Conservation (phyloP, 23 tunicate species). For the Trididemnum clinides region DNA sequence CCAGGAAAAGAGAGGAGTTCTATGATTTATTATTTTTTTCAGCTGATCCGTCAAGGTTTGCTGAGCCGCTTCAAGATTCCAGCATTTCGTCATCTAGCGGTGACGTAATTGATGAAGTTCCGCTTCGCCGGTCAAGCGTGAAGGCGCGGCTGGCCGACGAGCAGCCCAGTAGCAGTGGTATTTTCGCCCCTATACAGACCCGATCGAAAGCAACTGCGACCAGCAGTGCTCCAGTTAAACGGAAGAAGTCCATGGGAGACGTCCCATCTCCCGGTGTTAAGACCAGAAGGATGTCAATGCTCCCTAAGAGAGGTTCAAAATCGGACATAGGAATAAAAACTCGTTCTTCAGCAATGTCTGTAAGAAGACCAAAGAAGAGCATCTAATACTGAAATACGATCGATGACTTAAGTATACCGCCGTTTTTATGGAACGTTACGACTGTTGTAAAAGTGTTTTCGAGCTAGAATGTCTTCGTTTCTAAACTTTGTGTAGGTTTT, state of each 20-base stretch:
- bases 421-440: no score
- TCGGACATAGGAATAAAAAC: conserved; percentile 12
- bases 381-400: no score
- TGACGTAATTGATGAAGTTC: conserved; percentile 50
- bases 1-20: no score
- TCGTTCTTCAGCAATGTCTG: not conserved
- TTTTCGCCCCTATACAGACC: not conserved
- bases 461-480: no score
- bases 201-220: not conserved
- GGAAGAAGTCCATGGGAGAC: not conserved
- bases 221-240: not conserved
- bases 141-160: not conserved
- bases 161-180: conserved; percentile 28
- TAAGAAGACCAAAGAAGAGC: conserved; percentile 1
- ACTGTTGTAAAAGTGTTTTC: no score
- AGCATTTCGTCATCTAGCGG: conserved; percentile 84
- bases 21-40: not conserved
- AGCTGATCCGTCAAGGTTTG: not conserved
- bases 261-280: not conserved
- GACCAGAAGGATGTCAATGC: conserved; percentile 5
- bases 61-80: conserved; percentile 78
- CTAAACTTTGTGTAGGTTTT: no score
- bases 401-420: no score
- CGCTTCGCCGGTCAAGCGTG: not conserved
- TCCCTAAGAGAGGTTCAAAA: not conserved